phyloP scores from a whole-genome alignment of 2,888 invertebrate genomes.

The Drosophila yooni region DNA sequence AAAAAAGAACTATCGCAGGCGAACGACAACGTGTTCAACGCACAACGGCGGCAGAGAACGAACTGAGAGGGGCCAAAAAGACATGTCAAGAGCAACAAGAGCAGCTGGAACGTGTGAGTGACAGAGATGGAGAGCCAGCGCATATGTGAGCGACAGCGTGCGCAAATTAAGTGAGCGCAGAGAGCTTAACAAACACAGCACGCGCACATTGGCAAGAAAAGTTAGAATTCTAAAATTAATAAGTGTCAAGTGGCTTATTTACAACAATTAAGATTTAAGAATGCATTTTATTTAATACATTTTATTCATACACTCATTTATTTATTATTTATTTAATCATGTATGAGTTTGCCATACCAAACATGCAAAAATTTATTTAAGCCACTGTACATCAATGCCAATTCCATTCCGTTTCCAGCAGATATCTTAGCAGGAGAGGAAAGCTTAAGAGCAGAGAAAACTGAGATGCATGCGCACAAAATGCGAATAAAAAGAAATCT shows the following conservation, averaged over 20 bases:
- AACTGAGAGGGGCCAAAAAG: conserved; percentile 50
- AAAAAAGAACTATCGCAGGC: conserved; percentile 16
- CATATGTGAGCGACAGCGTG: conserved; percentile 35
- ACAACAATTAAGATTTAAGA: not conserved
- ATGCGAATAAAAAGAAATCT: conserved; percentile 18
- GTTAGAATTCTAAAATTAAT: not conserved
- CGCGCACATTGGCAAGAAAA: conserved; percentile 37
- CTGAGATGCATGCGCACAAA: conserved; percentile 11
- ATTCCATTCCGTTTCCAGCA: conserved; percentile 22
- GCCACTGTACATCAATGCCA: conserved; percentile 32
- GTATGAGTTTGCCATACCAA: not conserved
- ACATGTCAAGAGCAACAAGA: conserved; percentile 39
- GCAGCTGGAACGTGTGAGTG: conserved; percentile 35
- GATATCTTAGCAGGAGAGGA: conserved; percentile 6
- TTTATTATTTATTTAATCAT: not conserved
- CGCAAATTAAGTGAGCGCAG: conserved; percentile 46
- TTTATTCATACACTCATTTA: not conserved
- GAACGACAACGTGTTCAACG: conserved; percentile 59
- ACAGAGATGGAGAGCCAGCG: conserved; percentile 35
- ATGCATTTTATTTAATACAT: not conserved
- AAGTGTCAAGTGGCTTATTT: not conserved
- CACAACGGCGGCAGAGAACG: conserved; percentile 52
- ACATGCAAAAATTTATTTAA: not conserved
- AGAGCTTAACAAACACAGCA: conserved; percentile 24
- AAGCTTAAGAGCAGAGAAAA: conserved; percentile 21